These are phyloP conservation scores for Branchipolynoe longqiensis DNA, from an alignment of 2,888 invertebrate species.

Conservation along the genomic window DNA sequence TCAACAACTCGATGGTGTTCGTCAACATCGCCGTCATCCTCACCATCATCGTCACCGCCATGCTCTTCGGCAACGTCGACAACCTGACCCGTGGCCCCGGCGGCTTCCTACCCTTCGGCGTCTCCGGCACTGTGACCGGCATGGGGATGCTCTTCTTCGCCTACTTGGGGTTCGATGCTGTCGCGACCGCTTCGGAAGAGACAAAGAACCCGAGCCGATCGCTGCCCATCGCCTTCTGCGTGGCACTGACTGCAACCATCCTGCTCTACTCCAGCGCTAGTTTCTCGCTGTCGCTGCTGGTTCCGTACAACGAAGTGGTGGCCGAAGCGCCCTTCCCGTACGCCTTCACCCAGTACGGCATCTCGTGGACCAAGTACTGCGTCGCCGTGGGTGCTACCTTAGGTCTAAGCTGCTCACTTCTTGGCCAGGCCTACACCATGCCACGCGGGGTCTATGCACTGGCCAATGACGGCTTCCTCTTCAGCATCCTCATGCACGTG, in stretches of 20 bases:
- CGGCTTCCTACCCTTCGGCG: conserved; percentile 16
- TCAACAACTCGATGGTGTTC: conserved; percentile 21
- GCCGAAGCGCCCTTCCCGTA: conserved; percentile 6
- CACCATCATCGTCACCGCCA: conserved; percentile 8
- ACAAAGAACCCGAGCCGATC: conserved; percentile 18
- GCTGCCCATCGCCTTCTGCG: not conserved
- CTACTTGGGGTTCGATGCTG: conserved; percentile 23
- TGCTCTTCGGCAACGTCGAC: not conserved
- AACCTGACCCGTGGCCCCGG: not conserved
- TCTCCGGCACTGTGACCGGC: not conserved
- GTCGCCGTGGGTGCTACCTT: not conserved
- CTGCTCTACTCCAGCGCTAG: not conserved
- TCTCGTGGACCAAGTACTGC: not conserved
- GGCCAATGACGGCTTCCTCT: conserved; percentile 2
- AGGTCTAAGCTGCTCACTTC: not conserved
- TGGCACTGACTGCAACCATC: not conserved
- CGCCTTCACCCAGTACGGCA: not conserved
- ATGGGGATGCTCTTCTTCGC: conserved; percentile 10
- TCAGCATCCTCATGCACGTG: not conserved
- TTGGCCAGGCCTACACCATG: not conserved
- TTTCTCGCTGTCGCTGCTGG: not conserved
- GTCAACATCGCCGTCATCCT: conserved; percentile 9
- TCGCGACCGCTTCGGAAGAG: conserved; percentile 18
- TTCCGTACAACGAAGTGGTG: not conserved
- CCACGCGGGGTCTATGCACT: not conserved